Conservation (phyloP, 2,797 vertebrate genomes). For the Calcarius lapponicus region DNA sequence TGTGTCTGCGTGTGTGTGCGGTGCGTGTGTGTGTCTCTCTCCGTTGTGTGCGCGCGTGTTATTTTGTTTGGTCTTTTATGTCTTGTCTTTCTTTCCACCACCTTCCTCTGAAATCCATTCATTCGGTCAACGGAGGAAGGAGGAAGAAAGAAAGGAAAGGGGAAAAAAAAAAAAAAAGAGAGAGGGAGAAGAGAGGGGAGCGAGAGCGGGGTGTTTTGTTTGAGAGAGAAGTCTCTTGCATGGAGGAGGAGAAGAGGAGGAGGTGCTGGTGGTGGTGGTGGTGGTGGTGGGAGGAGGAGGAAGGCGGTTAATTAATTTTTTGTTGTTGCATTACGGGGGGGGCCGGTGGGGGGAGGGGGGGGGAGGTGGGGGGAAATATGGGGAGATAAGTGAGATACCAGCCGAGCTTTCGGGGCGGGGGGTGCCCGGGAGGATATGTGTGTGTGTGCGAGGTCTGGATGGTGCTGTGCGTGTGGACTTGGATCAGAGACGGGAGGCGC, state of each 20-base stretch:
- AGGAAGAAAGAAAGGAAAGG: slow-evolving; percentile 16
- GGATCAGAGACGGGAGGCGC: slow-evolving; percentile 69
- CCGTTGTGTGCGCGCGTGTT: neutral
- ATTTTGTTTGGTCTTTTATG: slow-evolving; percentile 13
- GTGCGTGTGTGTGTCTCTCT: neutral
- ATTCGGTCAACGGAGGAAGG: slow-evolving; percentile 71
- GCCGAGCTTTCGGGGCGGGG: slow-evolving; percentile 70
- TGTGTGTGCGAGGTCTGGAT: slow-evolving; percentile 57
- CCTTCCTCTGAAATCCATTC: slow-evolving; percentile 72
- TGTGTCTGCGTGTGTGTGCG: neutral
- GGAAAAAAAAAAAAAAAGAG: neutral
- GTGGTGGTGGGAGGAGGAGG: slow-evolving; percentile 70
- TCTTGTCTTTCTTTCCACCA: slow-evolving; percentile 29
- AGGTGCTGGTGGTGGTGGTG: slow-evolving; percentile 68
- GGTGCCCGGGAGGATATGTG: slow-evolving; percentile 50
- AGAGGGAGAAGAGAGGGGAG: neutral
- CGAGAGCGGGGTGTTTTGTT: slow-evolving; percentile 64
- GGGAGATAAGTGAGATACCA: slow-evolving; percentile 71
- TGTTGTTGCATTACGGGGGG: no score
- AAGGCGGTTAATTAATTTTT: slow-evolving; percentile 59
- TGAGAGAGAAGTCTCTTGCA: slow-evolving; percentile 74
- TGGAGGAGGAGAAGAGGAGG: slow-evolving; percentile 73
- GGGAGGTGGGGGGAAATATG: slow-evolving; percentile 3
- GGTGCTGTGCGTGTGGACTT: slow-evolving; percentile 73
- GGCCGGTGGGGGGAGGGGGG: neutral